A percentile compares a stretch with the other conserved stretches of the same genome.
Conservation (phyloP, 1,140 invertebrate genomes). For the Protaetia brevitarsis region DNA sequence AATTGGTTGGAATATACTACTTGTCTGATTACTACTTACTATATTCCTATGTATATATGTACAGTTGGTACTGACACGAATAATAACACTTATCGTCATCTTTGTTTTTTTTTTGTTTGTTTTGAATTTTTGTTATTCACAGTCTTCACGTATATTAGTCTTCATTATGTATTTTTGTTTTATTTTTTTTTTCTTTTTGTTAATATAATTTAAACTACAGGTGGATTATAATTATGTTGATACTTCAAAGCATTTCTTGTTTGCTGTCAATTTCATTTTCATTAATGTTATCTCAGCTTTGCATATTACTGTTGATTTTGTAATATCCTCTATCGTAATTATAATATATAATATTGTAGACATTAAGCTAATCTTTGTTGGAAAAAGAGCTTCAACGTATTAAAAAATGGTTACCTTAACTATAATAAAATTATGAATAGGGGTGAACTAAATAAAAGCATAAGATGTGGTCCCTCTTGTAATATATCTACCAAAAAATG, state of each 20-base stretch:
- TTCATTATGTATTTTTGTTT: slow-evolving; percentile 42
- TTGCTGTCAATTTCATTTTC: slow-evolving; percentile 22
- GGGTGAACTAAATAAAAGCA: slow-evolving; percentile 1
- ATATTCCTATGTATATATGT: slow-evolving; percentile 29
- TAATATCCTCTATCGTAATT: too few relatives aligned
- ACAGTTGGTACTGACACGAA: slow-evolving; percentile 34
- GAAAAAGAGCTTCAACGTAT: too few relatives aligned
- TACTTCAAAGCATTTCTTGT: slow-evolving; percentile 24
- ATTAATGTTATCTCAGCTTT: slow-evolving; percentile 18
- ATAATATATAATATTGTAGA: too few relatives aligned
- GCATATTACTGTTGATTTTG: too few relatives aligned
- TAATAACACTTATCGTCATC: slow-evolving; percentile 22
- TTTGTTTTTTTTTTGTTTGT: slow-evolving; percentile 23
- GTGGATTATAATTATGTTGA: slow-evolving; percentile 26
- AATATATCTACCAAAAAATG: background rate
- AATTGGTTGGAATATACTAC: background rate
- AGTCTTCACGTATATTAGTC: slow-evolving; percentile 29
- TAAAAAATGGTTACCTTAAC: background rate
- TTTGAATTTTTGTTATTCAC: slow-evolving; percentile 27
- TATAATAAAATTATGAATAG: background rate
- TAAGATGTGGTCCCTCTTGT: slow-evolving; percentile 12
- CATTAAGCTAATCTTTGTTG: too few relatives aligned
- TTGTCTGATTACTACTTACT: background rate
- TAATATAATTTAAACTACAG: slow-evolving; percentile 34
- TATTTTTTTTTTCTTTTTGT: too few relatives aligned